Percentiles rank a stretch among this genome's conserved stretches.
Evolutionary conservation across 2,888 invertebrate genomes (phyloP).

Genomic region (Drosophila pseudotalamancana): DNA sequence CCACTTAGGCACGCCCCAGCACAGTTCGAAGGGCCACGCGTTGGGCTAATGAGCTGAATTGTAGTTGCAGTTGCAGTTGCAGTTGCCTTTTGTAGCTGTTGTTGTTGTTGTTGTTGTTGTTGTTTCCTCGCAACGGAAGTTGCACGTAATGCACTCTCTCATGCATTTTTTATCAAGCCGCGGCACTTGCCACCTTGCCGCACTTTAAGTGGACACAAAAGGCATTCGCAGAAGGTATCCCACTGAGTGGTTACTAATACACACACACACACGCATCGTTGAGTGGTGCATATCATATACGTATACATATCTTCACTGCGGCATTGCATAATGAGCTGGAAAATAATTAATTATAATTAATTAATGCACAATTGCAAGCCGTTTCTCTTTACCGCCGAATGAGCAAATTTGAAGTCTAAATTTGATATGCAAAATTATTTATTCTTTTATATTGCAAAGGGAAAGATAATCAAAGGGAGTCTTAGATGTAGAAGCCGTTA

Average conservation of each 20-base stretch:
- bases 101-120: conserved; percentile 5
- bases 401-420: background rate
- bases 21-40: conserved; percentile 51
- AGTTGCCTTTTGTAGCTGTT: no score
- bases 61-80: conserved; percentile 18
- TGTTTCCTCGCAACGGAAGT: conserved; percentile 37
- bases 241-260: conserved; percentile 2
- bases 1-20: conserved; percentile 71
- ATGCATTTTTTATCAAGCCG: conserved; percentile 70
- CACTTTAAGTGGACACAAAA: conserved; percentile 26
- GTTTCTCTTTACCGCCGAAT: background rate
- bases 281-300: background rate
- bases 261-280: background rate
- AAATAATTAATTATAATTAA: conserved; percentile 48
- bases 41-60: conserved; percentile 66
- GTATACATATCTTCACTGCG: conserved; percentile 2
- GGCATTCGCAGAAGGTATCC: conserved; percentile 6
- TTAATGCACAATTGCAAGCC: background rate
- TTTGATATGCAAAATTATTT: background rate
- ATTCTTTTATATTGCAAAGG: background rate
- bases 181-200: conserved; percentile 19
- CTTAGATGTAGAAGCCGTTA: no score
- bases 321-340: conserved; percentile 40
- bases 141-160: conserved; percentile 61
- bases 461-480: no score